Evolutionary conservation across 2,113 vertebrate genomes (phyloP).

Genomic region (Typhlomys cinereus): DNA sequence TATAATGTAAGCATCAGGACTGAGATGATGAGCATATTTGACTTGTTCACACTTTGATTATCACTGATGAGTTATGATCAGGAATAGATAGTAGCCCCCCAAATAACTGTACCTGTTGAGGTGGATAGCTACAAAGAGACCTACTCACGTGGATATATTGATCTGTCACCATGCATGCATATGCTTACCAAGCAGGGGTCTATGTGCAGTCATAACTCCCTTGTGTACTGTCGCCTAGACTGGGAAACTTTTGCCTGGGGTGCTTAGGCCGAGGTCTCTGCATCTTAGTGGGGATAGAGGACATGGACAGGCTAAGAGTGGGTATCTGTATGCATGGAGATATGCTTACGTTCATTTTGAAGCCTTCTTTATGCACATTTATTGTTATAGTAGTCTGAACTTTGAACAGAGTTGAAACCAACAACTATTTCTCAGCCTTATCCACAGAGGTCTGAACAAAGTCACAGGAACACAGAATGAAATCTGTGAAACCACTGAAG

Average conservation of each 20-base stretch:
- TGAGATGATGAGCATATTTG: neutral
- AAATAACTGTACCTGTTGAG: neutral
- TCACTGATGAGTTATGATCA: neutral
- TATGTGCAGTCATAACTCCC: neutral
- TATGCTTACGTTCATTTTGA: neutral
- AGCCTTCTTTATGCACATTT: neutral
- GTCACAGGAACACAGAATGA: neutral
- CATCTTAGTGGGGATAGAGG: neutral
- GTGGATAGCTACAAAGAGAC: neutral
- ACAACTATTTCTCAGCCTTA: neutral
- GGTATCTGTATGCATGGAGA: neutral
- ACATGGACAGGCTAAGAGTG: neutral
- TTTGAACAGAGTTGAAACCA: neutral
- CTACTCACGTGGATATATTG: neutral
- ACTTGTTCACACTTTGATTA: constrained; percentile 4
- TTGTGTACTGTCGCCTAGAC: neutral
- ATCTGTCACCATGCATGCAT: neutral
- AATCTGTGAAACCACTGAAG: neutral
- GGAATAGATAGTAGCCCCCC: constrained; percentile 17
- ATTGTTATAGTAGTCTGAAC: neutral
- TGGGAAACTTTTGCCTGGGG: neutral
- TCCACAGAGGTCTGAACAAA: neutral
- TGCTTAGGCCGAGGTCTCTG: neutral
- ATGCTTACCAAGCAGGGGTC: neutral
- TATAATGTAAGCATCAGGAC: too few relatives aligned